Percentiles rank a stretch among this genome's conserved stretches.
phyloP scores from a whole-genome alignment of 2,888 invertebrate species.

The Acholoe squamosa region DNA sequence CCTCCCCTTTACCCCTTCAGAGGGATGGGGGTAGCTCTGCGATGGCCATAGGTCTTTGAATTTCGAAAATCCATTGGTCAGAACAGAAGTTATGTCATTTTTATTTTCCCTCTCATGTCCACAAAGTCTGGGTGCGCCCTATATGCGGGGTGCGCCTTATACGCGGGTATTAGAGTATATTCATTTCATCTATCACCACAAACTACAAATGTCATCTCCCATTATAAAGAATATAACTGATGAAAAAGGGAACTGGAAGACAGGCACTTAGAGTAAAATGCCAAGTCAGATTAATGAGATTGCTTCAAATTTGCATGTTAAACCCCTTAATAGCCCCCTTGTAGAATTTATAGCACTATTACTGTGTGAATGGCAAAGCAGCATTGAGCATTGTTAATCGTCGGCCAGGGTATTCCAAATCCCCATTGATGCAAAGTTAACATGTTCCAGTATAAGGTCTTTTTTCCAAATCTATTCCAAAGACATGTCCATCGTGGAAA shows the following conservation, averaged over 20 bases:
- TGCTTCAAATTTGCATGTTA: not conserved
- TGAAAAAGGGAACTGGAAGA: not conserved
- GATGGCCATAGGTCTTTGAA: no score
- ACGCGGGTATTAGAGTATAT: no score
- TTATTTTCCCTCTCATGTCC: no score
- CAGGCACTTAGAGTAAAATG: not conserved
- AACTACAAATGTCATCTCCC: not conserved
- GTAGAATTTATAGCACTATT: conserved; percentile 13
- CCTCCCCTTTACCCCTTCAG: no score
- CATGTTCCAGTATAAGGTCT: not conserved
- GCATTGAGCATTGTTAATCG: not conserved
- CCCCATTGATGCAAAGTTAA: not conserved
- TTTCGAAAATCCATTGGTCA: no score
- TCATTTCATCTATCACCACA: no score
- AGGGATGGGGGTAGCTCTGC: no score
- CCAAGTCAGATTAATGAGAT: not conserved
- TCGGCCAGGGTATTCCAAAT: not conserved
- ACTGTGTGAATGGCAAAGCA: not conserved
- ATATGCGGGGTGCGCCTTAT: no score
- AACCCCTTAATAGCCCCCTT: not conserved
- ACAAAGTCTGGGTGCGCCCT: no score
- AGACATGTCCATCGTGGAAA: no score
- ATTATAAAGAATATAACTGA: not conserved
- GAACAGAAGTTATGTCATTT: no score
- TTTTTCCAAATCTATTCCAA: no score